Evolutionary conservation across 2,113 vertebrate species (phyloP), one percentile per base, ranked within the genome.

Genomic region (Caloenas nicobarica): DNA sequence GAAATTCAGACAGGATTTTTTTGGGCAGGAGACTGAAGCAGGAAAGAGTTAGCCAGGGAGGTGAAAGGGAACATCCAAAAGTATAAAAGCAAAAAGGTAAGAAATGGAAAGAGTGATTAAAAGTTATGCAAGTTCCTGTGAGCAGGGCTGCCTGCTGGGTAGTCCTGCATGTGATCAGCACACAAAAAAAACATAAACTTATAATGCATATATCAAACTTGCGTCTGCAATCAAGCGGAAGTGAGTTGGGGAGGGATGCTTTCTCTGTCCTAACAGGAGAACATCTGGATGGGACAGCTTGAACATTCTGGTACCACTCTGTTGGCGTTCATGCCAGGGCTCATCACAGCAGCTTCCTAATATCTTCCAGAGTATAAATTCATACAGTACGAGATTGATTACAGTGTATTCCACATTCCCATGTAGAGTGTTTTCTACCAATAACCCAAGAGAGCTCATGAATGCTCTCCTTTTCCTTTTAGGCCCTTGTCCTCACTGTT

Each of bases 181-280:
- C 44, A 50, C 7, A 68, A 77, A 50, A 6, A 31, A 72, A 64
- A 81, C 36, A 18, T 29, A 62, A 90, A 48, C 7, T 33, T 24
- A 24, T 6, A 77, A 23, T 29, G 9, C 13, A 81, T 80, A 34
- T 62, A 62, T 50, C 38, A 72, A 44, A 81, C 11, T 51, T 72
- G 21, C 42, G 48, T 81, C 54, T 81, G 17, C 24, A 60, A 77
- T 38, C 54, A 58, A 29, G 24, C 58, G 21, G 7, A 81, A 72
- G 9, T 0, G 0, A 44, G 31, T 21, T 5, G 10, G 28, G 31
- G 18, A 48, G 36, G 90, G 18, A 31, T 54, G 38, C 33, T 87
- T 83, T 72, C 15, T 58, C 68, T 65, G 71, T 22, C 26, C 31
- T 87, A 29, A 68, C 26, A 76, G 31, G 3, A 78, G 36, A 80